Base-by-base conservation (phyloP, 2,113 vertebrate species). In the Microtus ochrogaster region DNA sequence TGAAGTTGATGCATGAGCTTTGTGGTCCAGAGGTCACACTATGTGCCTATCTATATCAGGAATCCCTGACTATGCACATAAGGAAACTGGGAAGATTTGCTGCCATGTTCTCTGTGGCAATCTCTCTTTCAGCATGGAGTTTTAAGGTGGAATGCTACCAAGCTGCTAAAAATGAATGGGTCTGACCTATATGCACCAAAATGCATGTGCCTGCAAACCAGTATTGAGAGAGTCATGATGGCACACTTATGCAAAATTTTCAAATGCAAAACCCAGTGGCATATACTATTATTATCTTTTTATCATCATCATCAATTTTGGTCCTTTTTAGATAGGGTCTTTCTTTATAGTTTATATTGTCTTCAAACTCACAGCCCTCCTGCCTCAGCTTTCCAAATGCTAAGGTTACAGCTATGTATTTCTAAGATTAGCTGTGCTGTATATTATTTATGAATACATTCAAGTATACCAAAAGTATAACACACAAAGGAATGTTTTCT, bases 151-250 rank as follows among this genome's bases (percentile, higher is more conserved):
- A 77, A 68, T 58, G 17, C 55, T 85, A 85, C 19, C 78, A 79
- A 89, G 21, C 6, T 68, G 24, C 92, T 86, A 39, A 92, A 92
- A 74, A 92, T 86, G 70, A 77, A 89, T 55, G 16, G 72, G 79
- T 86, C 66, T 52, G 21, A 79, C 52, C 36, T 92, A 17, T 73
- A 63, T 22, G 36, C 33, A 81, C 47, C 66, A 13, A 55, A 77
- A 36, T 88, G 52, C 33, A 39, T 33, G n/a, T 10, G 41, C 12
- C 52, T 26, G 55, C 1, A 81, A 73, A 91, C 30, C 49, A 36
- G 12, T 73, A 72, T 58, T 77, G 55, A 87, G 21, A 77, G 30
- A 47, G 28, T 49, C 7, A 49, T 47, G 28, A 49, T 47, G 26
- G 8, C 44, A 77, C 44, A 77, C 21, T 77, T 77, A 30, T 16